Conservation (phyloP, 1,140 invertebrate species). For the Ceratina japonica region DNA sequence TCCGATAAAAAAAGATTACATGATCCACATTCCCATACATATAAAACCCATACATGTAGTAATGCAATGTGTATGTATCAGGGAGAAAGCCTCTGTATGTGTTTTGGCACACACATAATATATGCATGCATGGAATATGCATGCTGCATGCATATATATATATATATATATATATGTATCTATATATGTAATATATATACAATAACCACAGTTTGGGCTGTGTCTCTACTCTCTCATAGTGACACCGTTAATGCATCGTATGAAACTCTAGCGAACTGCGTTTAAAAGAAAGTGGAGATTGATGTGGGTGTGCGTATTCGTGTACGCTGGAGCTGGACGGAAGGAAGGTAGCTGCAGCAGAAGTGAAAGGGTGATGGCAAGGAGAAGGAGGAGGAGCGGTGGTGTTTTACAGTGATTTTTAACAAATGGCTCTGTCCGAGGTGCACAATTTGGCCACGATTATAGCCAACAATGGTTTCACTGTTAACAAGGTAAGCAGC, state of each 20-base stretch:
- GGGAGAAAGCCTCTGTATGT: too few relatives aligned
- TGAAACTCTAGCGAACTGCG: constrained; percentile 30
- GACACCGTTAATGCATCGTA: constrained; percentile 28
- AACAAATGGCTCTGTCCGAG: constrained; percentile 76
- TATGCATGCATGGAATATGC: neutral
- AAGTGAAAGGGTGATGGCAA: constrained; percentile 71
- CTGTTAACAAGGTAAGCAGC: constrained; percentile 69
- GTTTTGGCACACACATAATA: neutral
- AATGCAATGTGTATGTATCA: neutral
- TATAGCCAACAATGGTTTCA: constrained; percentile 73
- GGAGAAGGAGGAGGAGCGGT: constrained; percentile 45
- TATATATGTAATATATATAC: too few relatives aligned
- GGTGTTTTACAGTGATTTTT: constrained; percentile 60
- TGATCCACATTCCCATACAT: neutral
- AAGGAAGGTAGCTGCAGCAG: constrained; percentile 48
- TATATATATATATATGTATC: neutral
- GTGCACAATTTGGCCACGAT: constrained; percentile 74
- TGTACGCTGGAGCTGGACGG: constrained; percentile 1
- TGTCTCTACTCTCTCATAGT: constrained; percentile 30
- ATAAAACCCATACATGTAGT: too few relatives aligned
- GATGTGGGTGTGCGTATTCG: constrained; percentile 42
- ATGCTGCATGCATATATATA: too few relatives aligned
- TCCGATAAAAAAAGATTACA: neutral
- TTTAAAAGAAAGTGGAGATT: constrained; percentile 36
- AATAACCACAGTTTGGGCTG: constrained; percentile 30